Percentiles rank a stretch among this genome's conserved stretches.
These are phyloP conservation scores for Sorex araneus DNA, from an alignment of 2,113 vertebrate genomes.

Conservation along the genomic window DNA sequence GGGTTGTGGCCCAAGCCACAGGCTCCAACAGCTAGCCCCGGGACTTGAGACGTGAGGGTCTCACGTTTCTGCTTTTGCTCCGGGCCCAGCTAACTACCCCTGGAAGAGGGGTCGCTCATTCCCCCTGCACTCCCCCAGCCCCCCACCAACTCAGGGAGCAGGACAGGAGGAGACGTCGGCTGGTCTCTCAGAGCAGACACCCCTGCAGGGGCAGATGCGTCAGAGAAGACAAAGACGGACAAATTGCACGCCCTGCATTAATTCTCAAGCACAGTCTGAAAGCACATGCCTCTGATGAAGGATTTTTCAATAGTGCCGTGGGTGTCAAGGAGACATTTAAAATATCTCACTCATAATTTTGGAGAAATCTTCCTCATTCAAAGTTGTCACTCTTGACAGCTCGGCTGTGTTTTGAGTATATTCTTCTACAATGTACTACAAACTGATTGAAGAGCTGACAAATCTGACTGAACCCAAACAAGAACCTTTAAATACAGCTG, in stretches of 20 bases:
- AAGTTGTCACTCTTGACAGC: conserved; percentile 84
- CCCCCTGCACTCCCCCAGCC: background rate
- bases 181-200: background rate
- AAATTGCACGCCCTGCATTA: conserved; percentile 82
- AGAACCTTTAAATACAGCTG: conserved; percentile 80
- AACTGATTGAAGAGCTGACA: conserved; percentile 86
- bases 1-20: background rate
- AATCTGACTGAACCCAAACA: conserved; percentile 85
- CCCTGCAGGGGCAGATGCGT: background rate
- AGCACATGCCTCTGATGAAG: conserved; percentile 82
- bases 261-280: conserved; percentile 84
- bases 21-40: conserved; percentile 72
- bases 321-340: conserved; percentile 85
- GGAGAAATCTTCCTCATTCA: conserved; percentile 84
- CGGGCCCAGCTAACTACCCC: conserved; percentile 39
- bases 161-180: background rate
- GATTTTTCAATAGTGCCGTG: conserved; percentile 81
- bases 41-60: conserved; percentile 54
- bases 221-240: conserved; percentile 82
- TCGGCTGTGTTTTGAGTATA: conserved; percentile 81
- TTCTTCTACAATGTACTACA: conserved; percentile 84
- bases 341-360: conserved; percentile 86
- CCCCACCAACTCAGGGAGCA: too few relatives aligned
- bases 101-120: conserved; percentile 52
- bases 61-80: background rate